Conservation (phyloP, 2,888 invertebrate genomes). For the Temnothorax ravouxi region DNA sequence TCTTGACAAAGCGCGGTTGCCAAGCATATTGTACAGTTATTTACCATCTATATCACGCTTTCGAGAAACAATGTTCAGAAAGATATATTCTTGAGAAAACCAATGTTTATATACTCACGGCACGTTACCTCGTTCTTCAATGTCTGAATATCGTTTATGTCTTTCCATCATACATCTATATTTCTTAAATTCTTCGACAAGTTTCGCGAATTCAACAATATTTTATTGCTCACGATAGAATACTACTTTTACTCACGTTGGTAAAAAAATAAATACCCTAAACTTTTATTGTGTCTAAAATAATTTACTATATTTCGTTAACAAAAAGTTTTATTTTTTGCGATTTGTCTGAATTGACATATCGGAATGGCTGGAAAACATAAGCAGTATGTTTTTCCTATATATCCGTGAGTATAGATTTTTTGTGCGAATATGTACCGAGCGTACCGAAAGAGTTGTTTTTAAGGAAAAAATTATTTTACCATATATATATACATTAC, state of each 20-base stretch:
- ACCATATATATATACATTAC: background rate
- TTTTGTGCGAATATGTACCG: background rate
- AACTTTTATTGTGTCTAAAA: constrained; percentile 36
- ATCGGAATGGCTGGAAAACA: constrained; percentile 10
- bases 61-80: constrained; percentile 26
- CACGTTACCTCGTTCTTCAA: constrained; percentile 8
- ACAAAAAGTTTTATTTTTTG: constrained; percentile 29
- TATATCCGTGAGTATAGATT: constrained; percentile 13
- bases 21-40: constrained; percentile 32
- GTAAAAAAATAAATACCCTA: constrained; percentile 59
- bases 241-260: constrained; percentile 40
- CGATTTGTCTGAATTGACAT: constrained; percentile 33
- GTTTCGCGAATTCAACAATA: constrained; percentile 28
- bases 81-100: constrained; percentile 9
- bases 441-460: background rate
- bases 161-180: constrained; percentile 9
- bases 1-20: constrained; percentile 16
- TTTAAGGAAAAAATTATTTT: background rate
- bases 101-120: constrained; percentile 32
- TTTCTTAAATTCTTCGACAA: constrained; percentile 22
- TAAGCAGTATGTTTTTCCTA: background rate
- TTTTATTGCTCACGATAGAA: constrained; percentile 54
- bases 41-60: constrained; percentile 33
- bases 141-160: constrained; percentile 24
- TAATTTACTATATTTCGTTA: constrained; percentile 45